These are phyloP conservation scores for Psammodynastes pulverulentus DNA, from an alignment of 2,113 vertebrate species.

Conservation along the genomic window DNA sequence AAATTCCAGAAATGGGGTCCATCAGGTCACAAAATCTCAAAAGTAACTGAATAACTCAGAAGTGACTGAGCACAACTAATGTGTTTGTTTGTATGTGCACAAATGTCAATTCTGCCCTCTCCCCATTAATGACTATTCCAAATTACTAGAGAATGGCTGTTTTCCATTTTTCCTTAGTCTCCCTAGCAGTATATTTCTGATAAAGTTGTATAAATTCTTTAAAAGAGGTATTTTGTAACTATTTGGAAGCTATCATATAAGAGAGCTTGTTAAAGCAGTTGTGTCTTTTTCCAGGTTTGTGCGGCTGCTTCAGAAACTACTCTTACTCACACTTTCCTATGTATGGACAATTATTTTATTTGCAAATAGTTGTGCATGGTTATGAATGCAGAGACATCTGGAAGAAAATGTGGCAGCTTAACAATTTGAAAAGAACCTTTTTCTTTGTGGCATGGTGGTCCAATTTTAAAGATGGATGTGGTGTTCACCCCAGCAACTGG, in stretches of 20 bases:
- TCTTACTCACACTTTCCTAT: not conserved
- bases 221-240: not conserved
- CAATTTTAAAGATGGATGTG: not conserved
- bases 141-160: not conserved
- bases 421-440: not conserved
- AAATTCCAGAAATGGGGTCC: not conserved
- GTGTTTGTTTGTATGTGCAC: not conserved
- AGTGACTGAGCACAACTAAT: not conserved
- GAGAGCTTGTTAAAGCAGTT: not conserved
- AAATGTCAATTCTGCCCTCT: not conserved
- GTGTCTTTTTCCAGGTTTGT: not conserved
- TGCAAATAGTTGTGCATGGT: not conserved
- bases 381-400: not conserved
- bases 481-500: not conserved
- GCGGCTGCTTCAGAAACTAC: not conserved
- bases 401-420: not conserved
- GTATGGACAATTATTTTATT: not conserved
- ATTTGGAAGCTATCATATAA: not conserved
- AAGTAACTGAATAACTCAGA: not conserved
- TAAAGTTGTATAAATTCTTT: not conserved
- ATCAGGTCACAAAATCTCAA: not conserved
- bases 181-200: not conserved
- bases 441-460: not conserved
- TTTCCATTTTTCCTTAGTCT: not conserved
- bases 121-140: not conserved